These are phyloP conservation scores for Anadara kagoshimensis DNA, from an alignment of 1,140 invertebrate genomes.

Conservation along the genomic window DNA sequence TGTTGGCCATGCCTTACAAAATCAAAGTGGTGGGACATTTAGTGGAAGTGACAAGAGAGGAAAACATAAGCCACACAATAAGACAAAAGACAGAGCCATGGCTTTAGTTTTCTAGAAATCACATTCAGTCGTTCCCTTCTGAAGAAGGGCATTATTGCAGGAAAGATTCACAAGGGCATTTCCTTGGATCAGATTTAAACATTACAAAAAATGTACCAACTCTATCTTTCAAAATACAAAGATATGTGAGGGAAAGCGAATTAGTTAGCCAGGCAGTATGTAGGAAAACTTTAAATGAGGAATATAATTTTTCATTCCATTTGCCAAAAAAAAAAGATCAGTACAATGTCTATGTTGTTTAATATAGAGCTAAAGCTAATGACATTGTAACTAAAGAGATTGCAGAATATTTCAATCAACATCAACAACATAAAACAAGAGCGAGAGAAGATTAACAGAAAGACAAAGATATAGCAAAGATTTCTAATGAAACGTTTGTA, in stretches of 20 bases:
- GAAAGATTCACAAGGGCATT: no score
- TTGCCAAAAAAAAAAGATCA: conserved; percentile 9
- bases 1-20: conserved; percentile 6
- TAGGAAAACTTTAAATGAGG: not conserved
- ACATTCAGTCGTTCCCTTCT: conserved; percentile 3
- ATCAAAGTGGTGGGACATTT: conserved; percentile 2
- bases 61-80: conserved; percentile 6
- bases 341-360: conserved; percentile 2
- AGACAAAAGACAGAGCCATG: not conserved
- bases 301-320: conserved; percentile 11
- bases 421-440: conserved; percentile 8
- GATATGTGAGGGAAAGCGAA: not conserved
- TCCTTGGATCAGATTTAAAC: not conserved
- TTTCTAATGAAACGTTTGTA: no score
- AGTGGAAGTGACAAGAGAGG: not conserved
- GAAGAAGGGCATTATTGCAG: conserved; percentile 2
- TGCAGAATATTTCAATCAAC: not conserved
- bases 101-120: not conserved
- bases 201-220: conserved; percentile 1
- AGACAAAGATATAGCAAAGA: no score
- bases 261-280: conserved; percentile 2
- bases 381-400: not conserved
- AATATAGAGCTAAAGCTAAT: not conserved
- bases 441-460: conserved; percentile 16
- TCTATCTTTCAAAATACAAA: not conserved